These are phyloP conservation scores for Cephus pulcher DNA, from an alignment of 2,888 invertebrate genomes.

Conservation along the genomic window DNA sequence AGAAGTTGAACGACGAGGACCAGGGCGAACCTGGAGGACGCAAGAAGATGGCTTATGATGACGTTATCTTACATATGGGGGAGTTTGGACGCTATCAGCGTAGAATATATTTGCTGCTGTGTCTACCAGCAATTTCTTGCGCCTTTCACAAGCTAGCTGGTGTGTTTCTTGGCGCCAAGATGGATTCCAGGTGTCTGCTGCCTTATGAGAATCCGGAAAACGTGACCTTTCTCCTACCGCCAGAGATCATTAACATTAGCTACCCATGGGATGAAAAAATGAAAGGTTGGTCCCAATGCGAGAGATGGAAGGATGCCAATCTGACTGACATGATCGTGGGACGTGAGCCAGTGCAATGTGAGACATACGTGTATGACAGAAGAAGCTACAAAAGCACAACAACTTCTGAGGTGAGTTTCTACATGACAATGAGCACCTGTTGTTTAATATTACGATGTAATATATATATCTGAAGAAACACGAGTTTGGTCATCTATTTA, in stretches of 20 bases:
- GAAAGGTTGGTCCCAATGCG: constrained; percentile 69
- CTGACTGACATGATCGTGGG: constrained; percentile 55
- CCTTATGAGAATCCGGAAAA: constrained; percentile 70
- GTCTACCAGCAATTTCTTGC: constrained; percentile 78
- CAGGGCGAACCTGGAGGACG: constrained; percentile 5
- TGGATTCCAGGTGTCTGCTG: constrained; percentile 74
- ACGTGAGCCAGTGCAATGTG: constrained; percentile 64
- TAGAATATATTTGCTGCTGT: constrained; percentile 76
- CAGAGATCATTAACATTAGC: constrained; percentile 66
- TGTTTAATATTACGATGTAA: neutral
- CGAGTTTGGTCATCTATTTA: neutral
- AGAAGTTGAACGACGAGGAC: neutral
- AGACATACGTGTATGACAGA: constrained; percentile 73
- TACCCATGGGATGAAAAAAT: constrained; percentile 69
- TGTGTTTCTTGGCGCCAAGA: constrained; percentile 77
- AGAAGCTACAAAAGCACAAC: constrained; percentile 73
- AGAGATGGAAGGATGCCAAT: constrained; percentile 65
- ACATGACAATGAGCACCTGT: neutral
- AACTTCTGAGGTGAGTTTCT: constrained; percentile 71
- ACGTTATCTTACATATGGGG: constrained; percentile 75
- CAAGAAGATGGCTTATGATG: constrained; percentile 76
- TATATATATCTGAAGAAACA: neutral
- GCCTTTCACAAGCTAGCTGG: constrained; percentile 81
- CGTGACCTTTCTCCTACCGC: constrained; percentile 68
- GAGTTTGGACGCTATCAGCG: constrained; percentile 80